These are phyloP conservation scores for Leucopsar rothschildi DNA, from an alignment of 2,113 vertebrate genomes.

Conservation along the genomic window DNA sequence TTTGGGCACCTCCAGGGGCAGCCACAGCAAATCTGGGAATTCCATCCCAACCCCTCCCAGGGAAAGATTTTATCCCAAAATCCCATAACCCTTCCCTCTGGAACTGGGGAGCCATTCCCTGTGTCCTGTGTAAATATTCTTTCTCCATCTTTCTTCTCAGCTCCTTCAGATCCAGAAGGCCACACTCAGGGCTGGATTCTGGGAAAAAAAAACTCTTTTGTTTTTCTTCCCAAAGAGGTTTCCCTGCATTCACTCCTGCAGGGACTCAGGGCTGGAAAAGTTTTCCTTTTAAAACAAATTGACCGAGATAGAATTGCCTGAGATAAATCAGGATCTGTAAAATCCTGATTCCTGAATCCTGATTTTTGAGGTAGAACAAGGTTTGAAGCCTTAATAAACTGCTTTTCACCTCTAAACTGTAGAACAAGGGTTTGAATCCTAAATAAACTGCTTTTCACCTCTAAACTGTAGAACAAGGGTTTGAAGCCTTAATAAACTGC, in stretches of 20 bases:
- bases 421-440: too few species aligned
- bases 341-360: not conserved
- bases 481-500: not conserved
- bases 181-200: rapidly evolving
- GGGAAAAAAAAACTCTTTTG: not conserved
- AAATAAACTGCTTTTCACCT: too few species aligned
- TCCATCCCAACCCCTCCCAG: not conserved
- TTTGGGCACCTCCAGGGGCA: not conserved
- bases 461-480: not conserved
- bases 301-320: not conserved
- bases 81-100: rapidly evolving
- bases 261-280: not conserved
- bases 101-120: not conserved
- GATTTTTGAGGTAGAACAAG: not conserved
- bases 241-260: not conserved
- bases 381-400: not conserved
- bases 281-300: not conserved
- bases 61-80: rapidly evolving
- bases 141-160: not conserved
- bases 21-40: not conserved
- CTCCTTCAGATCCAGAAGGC: not conserved
- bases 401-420: not conserved
- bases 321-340: not conserved
- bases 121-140: not conserved
- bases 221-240: not conserved